phyloP scores from a whole-genome alignment of 2,888 invertebrate species.

The Eretmocerus hayati region DNA sequence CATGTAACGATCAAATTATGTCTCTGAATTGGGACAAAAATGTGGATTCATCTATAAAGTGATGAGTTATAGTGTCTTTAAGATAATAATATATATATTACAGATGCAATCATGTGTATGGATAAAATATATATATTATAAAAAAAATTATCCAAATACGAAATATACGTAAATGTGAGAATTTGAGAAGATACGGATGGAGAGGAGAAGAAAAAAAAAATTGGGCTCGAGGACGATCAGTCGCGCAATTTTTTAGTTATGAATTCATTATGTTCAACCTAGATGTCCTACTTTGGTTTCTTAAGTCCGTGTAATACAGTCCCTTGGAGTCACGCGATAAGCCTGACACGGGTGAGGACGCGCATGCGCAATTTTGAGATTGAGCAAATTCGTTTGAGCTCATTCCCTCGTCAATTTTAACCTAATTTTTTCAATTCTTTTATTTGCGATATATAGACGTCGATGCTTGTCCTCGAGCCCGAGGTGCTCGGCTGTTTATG shows the following conservation, averaged over 20 bases:
- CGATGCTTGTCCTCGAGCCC: constrained; percentile 46
- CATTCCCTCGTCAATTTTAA: too few species aligned
- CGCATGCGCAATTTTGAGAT: too few species aligned
- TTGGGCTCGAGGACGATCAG: constrained; percentile 47
- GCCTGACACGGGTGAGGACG: too few species aligned
- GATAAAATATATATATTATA: constrained; percentile 11
- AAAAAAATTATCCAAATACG: constrained; percentile 15
- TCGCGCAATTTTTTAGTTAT: constrained; percentile 6
- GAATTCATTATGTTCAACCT: too few species aligned
- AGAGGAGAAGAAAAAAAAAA: constrained; percentile 30
- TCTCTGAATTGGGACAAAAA: too few species aligned
- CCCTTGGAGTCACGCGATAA: too few species aligned
- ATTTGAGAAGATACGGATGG: not conserved
- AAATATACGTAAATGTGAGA: constrained; percentile 13
- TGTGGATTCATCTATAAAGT: constrained; percentile 14
- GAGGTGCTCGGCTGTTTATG: constrained; percentile 37
- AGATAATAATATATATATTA: constrained; percentile 3
- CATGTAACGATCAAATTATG: constrained; percentile 20
- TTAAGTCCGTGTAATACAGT: too few species aligned
- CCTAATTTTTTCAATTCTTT: too few species aligned
- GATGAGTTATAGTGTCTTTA: constrained; percentile 25
- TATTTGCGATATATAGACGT: too few species aligned
- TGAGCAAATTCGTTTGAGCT: too few species aligned
- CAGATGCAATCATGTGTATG: too few species aligned
- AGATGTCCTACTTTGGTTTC: too few species aligned